Evolutionary conservation across 2,797 vertebrate genomes (phyloP).

Genomic region (Dicrostonyx torquatus): DNA sequence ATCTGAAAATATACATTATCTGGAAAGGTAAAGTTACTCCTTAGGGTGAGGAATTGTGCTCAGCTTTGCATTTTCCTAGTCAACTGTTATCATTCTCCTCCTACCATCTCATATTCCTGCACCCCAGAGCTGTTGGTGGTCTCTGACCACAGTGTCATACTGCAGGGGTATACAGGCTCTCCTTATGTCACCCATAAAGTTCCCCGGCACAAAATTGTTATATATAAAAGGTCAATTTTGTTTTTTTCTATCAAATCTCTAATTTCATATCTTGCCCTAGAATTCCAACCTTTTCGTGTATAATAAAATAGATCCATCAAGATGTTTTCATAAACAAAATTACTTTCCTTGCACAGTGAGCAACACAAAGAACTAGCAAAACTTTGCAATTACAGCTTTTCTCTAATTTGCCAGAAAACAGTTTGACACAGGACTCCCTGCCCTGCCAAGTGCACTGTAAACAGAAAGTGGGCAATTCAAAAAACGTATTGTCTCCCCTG

Average conservation of each 20-base stretch:
- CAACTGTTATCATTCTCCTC: not conserved
- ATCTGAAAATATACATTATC: not conserved
- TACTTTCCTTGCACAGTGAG: not conserved
- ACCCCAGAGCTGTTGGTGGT: not conserved
- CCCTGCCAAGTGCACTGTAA: not conserved
- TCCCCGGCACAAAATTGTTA: constrained; percentile 3
- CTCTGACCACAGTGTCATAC: not conserved
- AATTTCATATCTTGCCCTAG: constrained; percentile 12
- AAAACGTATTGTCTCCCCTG: not conserved
- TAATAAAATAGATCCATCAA: not conserved
- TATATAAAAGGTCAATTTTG: not conserved
- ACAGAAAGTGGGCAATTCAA: not conserved
- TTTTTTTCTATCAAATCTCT: not conserved
- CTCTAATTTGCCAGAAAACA: constrained; percentile 22
- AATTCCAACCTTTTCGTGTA: not conserved
- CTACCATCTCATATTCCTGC: not conserved
- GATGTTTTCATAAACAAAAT: constrained; percentile 48
- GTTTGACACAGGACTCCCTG: not conserved
- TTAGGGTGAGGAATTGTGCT: not conserved
- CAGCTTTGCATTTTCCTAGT: not conserved
- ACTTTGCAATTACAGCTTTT: constrained; percentile 31
- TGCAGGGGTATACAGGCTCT: not conserved
- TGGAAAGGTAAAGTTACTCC: not conserved
- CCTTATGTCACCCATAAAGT: not conserved
- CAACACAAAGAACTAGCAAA: constrained; percentile 23